Base-by-base conservation (phyloP, 2,113 vertebrate genomes). In the Urocitellus parryii region DNA sequence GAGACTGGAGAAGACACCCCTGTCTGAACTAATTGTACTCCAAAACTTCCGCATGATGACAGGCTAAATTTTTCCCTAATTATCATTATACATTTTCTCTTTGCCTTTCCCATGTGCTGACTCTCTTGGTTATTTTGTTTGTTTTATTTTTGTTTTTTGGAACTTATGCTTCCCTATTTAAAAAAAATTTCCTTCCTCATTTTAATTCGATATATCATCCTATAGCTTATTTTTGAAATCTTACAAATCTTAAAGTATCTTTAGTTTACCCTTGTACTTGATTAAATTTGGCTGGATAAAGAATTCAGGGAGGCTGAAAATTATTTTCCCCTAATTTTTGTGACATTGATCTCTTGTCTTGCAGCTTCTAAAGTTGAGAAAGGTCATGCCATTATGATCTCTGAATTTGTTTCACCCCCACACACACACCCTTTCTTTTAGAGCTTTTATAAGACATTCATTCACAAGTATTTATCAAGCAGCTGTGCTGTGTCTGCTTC, bases 221-320 rank as follows among this genome's bases (percentile, higher is more conserved):
- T 11, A 88, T 78, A 81, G 29, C 48, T 90, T 91, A 90, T 77
- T 39, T 92, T 96, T 92, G 9, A 90, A 96, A 93, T 58, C 53
- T 67, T 79, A 39, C 16, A 74, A 83, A 68, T 87, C 53, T 63
- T 12, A 45, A 76, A 81, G 34, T 70, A 12, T 83, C 37, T 88
- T 95, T 63, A 90, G 39, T 88, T 90, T 78, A 84, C n/a, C 6
- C 8, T 78, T 17, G 20, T 37, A 42, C 39, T 77, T 81, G 12
- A 22, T 76, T 78, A 76, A 68, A 14, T n/a, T 81, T 92, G 11
- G 32, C 39, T 70, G 25, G 45, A 29, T 88, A 87, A 17, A 81
- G 32, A 96, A 90, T 56, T 77, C 29, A 48, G 42, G n/a, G 3
- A 90, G 37, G 18, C 48, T 87, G 25, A 22, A 83, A 92, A 79